Base-by-base conservation (phyloP, 2,797 vertebrate species). In the Pseudochaenichthys georgianus region DNA sequence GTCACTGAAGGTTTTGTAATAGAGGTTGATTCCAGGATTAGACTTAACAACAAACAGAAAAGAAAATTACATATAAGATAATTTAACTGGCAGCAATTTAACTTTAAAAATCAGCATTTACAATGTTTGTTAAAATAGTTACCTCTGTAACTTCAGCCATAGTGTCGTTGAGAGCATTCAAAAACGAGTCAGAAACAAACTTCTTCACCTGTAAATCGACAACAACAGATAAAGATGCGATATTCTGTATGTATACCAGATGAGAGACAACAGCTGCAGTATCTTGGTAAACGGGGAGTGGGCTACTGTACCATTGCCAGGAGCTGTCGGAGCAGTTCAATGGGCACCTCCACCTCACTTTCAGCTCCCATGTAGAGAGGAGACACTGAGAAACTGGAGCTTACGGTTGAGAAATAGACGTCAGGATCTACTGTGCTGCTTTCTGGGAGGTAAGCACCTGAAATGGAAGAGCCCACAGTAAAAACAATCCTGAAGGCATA, bases 371-470 rank as follows among this genome's bases (percentile, higher is more conserved):
- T 93, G 86, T 96, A 97, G 17, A 99, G 96, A 28, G 97, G 97
- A 54, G 97, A 97, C 67, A 97, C 93, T 0, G 98, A 98, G 87
- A 99, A 99, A 87, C 98, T 99, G 86, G 98, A 99, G 82, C 97
- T 98, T 89, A 98, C 92, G 1, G 96, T 97, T n/a, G 94, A 96
- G 85, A 99, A 99, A 86, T 97, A 99, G 93, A 97, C 96, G 65
- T 97, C 95, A 0, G 98, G 96, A 82, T 99, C 97, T 43, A 97
- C 70, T 0, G 95, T 51, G 38, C 94, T 95, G 53, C 96, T 96
- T 55, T 99, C 97, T 4, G 96, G 95, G 61, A 98, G 87, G 88
- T 96, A 97, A 0, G 96, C 95, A 43, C 96, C 97, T 97, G 68
- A 5, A 81, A 66, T 15, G 3, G 70, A 28, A 54, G 21, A 9